Base-by-base conservation (phyloP, 1,140 invertebrate species). In the Drosophila busckii region DNA sequence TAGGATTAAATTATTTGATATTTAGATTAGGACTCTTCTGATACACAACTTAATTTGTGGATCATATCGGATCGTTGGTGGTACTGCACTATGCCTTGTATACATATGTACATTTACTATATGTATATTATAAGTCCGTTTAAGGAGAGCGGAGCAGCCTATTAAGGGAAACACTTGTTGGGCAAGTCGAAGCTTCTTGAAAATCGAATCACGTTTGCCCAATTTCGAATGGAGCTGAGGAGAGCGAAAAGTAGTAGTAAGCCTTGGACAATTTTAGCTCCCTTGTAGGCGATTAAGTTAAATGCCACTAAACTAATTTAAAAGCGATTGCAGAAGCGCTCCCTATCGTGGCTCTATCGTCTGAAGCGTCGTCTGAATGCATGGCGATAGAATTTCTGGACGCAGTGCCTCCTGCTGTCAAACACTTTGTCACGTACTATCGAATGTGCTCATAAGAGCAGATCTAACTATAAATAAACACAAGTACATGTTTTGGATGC, bases 221-320 rank as follows among this genome's bases (percentile, higher is more conserved):
- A 85, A 85, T 85, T 85, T 85, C 49, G 35, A 40, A 12, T 38
- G 63, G 54, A 46, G 26, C 25, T 20, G 31, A 26, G 48, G 29
- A 28, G 35, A 44, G 12, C 17, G 10, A 38, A 26, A 20, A 12
- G 25, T 25, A 17, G 35, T n/a, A 17, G 25, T 37, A 23, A 20
- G 37, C 25, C 32, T 31, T 64, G 46, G 59, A 53, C 48, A 65
- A 56, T 75, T 67, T 85, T 83, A 62, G 68, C 84, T 75, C 67
- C 69, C 84, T 80, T 85, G 73, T 76, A 76, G 78, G 73, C 84
- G 73, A 85, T 84, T 84, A 85, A 84, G 40, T 85, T 86, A 86
- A 86, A 86, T 80, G 84, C 84, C 70, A 86, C 78, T 86, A 86
- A 86, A 86, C 73, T 84, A 86, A 86, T 86, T 86, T 86, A 86